These are phyloP conservation scores for Drosophila prolongata DNA, from an alignment of 2,888 invertebrate species.

Conservation along the genomic window DNA sequence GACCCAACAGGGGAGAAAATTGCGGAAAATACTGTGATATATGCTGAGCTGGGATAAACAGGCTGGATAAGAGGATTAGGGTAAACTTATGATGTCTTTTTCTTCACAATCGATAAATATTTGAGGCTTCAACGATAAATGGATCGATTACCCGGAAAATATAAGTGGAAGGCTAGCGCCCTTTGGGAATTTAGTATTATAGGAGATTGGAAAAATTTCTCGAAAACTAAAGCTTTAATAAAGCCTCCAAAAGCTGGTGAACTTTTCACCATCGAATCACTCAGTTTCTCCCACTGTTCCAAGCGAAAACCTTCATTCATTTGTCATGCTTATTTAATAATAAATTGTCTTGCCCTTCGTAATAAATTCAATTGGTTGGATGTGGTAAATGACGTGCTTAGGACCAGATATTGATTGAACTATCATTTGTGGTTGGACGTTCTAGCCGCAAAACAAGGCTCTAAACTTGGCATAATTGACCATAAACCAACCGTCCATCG, in stretches of 20 bases:
- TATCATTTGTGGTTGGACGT: conserved; percentile 47
- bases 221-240: neutral
- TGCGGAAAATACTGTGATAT: conserved; percentile 36
- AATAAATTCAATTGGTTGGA: conserved; percentile 63
- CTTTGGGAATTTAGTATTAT: neutral
- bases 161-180: neutral
- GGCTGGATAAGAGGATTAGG: conserved; percentile 37
- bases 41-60: conserved; percentile 34
- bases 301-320: conserved; percentile 30
- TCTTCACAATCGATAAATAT: conserved; percentile 40
- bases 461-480: conserved; percentile 37
- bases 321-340: conserved; percentile 62
- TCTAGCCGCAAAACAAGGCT: conserved; percentile 20
- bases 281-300: neutral
- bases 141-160: conserved; percentile 26
- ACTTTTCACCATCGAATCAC: neutral
- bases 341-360: conserved; percentile 54
- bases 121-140: conserved; percentile 26
- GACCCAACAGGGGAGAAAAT: conserved; percentile 22
- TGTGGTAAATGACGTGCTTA: conserved; percentile 49
- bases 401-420: conserved; percentile 56
- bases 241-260: neutral
- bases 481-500: conserved; percentile 35
- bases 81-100: conserved; percentile 35
- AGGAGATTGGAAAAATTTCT: neutral